Base-by-base conservation (phyloP, 2,113 vertebrate species). In the Grammomys surdaster region DNA sequence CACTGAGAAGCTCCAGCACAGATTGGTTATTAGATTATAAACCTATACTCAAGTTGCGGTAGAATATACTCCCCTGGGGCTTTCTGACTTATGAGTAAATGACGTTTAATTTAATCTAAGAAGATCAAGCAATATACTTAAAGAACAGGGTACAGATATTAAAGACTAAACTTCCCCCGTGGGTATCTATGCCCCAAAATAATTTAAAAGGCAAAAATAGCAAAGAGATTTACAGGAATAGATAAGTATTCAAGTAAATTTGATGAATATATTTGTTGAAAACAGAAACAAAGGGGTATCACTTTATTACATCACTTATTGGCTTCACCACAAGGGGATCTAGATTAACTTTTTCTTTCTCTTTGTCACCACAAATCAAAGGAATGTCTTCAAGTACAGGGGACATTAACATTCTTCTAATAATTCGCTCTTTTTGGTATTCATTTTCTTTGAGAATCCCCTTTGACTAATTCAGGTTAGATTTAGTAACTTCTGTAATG, bases 81-180 rank as follows among this genome's bases (percentile, higher is more conserved):
- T 92, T 12, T 93, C 70, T 88, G n/a, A 87, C 26, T 58, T 94
- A 76, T 54, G 72, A 82, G 85, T 80, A 91, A 91, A 88, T 67
- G 4, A 14, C 82, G 12, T 43, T 80, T 67, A 48, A 58, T 17
- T 88, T 33, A 94, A 96, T 46, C 90, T 65, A 95, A 91, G 13
- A n/a, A 16, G 19, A 95, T 89, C 22, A 76, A 88, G 6, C 31
- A 80, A 48, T 40, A 2, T 4, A 72, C 67, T 82, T 94, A 28
- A 82, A 73, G 58, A 20, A 96, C 69, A 89, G 70, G 7, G 28
- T 10, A 96, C 13, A 70, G 69, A 28, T 4, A 60, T 90, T 56
- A 95, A 93, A 96, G 78, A 36, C 88, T 56, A 51, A 77, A 36
- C 63, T 88, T 88, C 3, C 7, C 19, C 31, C 86, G 12, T 70